Evolutionary conservation across 2,888 invertebrate genomes (phyloP), one percentile per base, ranked within the genome.

Genomic region (Brachypalpus laphriformis): DNA sequence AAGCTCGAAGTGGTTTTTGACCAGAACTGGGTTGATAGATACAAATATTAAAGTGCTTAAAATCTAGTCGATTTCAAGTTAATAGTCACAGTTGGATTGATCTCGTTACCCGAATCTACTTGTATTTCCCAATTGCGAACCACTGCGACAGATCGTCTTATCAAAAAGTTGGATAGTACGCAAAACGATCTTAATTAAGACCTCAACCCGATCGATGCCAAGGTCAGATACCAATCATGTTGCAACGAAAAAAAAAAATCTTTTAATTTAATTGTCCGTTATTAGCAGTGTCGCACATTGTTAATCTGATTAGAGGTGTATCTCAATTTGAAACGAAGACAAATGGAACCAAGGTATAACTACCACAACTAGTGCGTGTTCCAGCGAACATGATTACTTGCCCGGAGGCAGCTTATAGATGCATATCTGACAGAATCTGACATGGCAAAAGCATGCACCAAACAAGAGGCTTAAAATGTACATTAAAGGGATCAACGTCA

Each of bases 301-400:
- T 54, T 78, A 77, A 78, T 78, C 78, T 28, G 78, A 83, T 83
- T 68, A 63, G 65, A 61, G 56, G 40, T 47, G 28, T 49, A 49
- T 68, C 63, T 68, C 37, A 56, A 78, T 78, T 78, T 68, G 31
- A 63, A 57, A 34, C 25, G 61, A 68, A 68, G 22, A 18, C 54
- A 68, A 66, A 63, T 49, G 40, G 59, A 66, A 72, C 1, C 42
- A 71, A 76, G 57, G 63, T 61, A 56, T 28, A 25, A 16, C 45
- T n/a, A 18, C 20, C 3, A 14, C 4, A n/a, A n/a, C 11, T 0
- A 14, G 54, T 63, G 61, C 68, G 63, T 68, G 61, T 63, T 81
- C 14, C 54, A 81, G 25, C 49, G 47, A 56, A 40, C 75, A 81
- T 68, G 63, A 49, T 75, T 57, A 70, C n/a, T 37, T 4, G 3